These are phyloP conservation scores for Corythornis madagascariensis DNA, from an alignment of 2,113 vertebrate species.

Conservation along the genomic window DNA sequence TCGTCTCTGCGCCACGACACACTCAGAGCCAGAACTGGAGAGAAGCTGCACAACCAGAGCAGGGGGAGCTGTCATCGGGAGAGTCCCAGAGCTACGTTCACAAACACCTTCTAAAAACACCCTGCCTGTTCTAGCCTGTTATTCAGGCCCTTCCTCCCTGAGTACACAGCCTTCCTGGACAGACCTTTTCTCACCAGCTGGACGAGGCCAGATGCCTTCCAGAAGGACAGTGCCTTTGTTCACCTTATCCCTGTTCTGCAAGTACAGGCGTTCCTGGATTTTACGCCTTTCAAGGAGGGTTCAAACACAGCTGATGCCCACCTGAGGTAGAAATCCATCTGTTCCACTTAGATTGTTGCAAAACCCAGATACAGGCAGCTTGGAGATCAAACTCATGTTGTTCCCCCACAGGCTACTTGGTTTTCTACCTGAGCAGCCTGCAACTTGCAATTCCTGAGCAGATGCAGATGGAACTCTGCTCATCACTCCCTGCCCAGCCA, in stretches of 20 bases:
- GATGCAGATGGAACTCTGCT: neutral
- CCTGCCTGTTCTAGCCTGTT: accelerated
- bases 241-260: accelerated
- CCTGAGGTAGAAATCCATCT: neutral
- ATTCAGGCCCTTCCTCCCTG: neutral
- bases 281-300: accelerated
- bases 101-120: neutral
- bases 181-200: neutral
- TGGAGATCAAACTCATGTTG: accelerated
- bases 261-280: accelerated
- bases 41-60: too few species aligned
- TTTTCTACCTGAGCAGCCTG: neutral
- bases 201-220: neutral
- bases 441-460: accelerated
- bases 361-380: accelerated
- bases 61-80: neutral
- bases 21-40: neutral
- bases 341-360: neutral
- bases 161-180: neutral
- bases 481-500: neutral
- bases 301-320: neutral
- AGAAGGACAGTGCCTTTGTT: too few species aligned
- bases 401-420: accelerated
- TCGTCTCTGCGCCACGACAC: accelerated
- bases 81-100: accelerated